Conservation (phyloP, 1,140 invertebrate species). For the Drosophila ironensis region DNA sequence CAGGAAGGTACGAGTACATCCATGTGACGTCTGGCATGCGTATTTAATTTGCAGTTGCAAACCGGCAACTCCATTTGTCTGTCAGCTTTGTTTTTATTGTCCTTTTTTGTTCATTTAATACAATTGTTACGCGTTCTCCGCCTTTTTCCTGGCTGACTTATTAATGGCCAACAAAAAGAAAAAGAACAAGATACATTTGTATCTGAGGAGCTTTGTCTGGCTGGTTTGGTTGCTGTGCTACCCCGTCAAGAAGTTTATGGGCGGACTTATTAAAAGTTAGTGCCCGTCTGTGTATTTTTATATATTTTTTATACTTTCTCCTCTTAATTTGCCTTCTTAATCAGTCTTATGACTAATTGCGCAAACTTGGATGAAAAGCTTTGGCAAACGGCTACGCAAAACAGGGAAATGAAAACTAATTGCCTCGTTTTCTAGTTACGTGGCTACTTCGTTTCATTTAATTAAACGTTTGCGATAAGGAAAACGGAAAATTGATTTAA, state of each 20-base stretch:
- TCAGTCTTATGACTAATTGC: slow-evolving; percentile 64
- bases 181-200: slow-evolving; percentile 70
- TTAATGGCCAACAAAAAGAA: slow-evolving; percentile 63
- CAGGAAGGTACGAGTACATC: slow-evolving; percentile 6
- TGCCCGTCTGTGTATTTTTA: slow-evolving; percentile 11
- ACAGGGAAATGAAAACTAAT: no score
- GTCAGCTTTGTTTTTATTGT: slow-evolving; percentile 57
- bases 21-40: slow-evolving; percentile 24
- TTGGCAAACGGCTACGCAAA: no score
- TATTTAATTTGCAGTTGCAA: slow-evolving; percentile 64
- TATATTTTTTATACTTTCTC: slow-evolving; percentile 23
- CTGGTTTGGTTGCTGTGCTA: not conserved
- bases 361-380: slow-evolving; percentile 23
- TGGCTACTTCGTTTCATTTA: not conserved
- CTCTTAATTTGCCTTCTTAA: slow-evolving; percentile 61
- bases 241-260: slow-evolving; percentile 55
- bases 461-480: no score
- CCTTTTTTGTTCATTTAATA: slow-evolving; percentile 64
- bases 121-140: slow-evolving; percentile 53
- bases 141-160: slow-evolving; percentile 46
- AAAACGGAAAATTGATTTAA: not conserved
- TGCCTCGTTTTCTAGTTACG: no score
- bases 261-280: slow-evolving; percentile 68
- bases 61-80: slow-evolving; percentile 62
- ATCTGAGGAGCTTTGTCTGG: slow-evolving; percentile 48